Evolutionary conservation across 1,140 invertebrate species (phyloP).

Genomic region (Geopemphigus sp.): DNA sequence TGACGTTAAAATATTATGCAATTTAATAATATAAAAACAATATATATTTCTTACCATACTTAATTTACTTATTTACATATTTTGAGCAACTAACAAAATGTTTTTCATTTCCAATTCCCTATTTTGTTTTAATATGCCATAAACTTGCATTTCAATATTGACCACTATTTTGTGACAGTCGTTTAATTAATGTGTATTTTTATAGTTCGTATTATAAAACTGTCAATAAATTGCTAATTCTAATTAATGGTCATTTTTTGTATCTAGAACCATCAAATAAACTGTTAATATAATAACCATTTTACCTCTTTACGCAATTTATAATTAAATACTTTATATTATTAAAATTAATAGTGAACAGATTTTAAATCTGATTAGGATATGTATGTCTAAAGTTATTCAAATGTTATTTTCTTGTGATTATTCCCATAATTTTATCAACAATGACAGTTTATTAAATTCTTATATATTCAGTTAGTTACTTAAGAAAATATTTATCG

Average conservation of each 20-base stretch:
- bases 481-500: neutral
- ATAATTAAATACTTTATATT: neutral
- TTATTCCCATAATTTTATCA: neutral
- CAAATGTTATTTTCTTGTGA: neutral
- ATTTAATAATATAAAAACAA: neutral
- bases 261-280: conserved; percentile 4
- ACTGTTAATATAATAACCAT: neutral
- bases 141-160: neutral
- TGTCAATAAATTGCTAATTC: neutral
- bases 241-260: neutral
- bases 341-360: neutral
- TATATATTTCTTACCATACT: too few species aligned
- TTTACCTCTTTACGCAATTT: neutral
- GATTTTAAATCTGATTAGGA: neutral
- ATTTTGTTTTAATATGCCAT: neutral
- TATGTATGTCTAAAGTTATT: neutral
- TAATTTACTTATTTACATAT: neutral
- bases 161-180: neutral
- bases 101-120: neutral
- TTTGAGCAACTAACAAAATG: neutral
- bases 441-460: neutral
- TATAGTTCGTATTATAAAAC: neutral
- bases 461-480: neutral
- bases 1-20: neutral
- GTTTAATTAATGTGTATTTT: neutral